Evolutionary conservation across 2,113 vertebrate species (phyloP).

Genomic region (Tapirus terrestris): DNA sequence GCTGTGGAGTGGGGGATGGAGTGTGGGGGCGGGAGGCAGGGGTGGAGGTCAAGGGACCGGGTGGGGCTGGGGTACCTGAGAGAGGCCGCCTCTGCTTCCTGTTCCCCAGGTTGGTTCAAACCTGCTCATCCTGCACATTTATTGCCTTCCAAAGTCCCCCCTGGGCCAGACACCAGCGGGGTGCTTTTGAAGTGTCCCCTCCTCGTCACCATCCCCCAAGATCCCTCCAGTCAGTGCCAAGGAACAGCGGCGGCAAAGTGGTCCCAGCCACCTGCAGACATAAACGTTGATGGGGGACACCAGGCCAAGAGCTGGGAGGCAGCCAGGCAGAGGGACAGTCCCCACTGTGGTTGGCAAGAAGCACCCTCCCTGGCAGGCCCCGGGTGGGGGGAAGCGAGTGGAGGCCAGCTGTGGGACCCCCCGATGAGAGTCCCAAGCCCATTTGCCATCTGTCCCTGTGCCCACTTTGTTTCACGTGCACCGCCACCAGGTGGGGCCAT

Average conservation of each 20-base stretch:
- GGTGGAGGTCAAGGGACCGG: background rate
- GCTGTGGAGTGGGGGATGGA: no score
- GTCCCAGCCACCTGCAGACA: slow-evolving; percentile 53
- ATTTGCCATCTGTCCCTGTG: background rate
- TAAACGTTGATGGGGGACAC: background rate
- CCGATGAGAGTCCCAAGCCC: background rate
- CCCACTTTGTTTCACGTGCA: fast-evolving
- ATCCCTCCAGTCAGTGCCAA: background rate
- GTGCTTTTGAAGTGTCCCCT: background rate
- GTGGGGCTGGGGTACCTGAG: background rate
- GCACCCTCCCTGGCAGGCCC: no score
- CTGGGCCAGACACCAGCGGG: background rate
- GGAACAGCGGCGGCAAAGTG: background rate
- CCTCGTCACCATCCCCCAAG: background rate
- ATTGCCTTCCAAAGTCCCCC: background rate
- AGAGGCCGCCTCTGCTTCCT: background rate
- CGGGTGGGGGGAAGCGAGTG: background rate
- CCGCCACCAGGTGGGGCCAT: background rate
- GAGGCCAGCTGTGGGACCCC: background rate
- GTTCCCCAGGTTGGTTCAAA: no score
- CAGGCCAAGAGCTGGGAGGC: background rate
- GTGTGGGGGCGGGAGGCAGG: background rate
- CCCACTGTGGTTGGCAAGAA: background rate
- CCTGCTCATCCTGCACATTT: background rate
- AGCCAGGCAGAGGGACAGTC: background rate